Base-by-base conservation (phyloP, 2,797 vertebrate species). In the Melanotaenia pygmaea region DNA sequence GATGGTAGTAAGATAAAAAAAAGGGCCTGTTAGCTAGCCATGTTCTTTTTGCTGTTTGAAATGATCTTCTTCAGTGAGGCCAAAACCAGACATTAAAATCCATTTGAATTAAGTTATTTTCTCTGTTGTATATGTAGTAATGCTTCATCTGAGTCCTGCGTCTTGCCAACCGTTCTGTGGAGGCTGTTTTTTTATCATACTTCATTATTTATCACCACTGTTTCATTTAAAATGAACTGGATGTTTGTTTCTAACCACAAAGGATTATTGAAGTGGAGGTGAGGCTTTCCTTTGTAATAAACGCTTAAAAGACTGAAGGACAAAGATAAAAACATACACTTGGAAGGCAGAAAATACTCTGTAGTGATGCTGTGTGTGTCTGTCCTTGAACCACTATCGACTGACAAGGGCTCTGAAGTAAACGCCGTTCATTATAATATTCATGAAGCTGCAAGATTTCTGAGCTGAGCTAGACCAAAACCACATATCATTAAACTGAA, bases 201-300 rank as follows among this genome's bases (percentile, higher is more conserved):
- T 91, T 62, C 37, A 91, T 91, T 90, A 91, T 91, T 91, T 67
- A 90, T 86, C 59, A 79, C 74, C 24, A 65, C 71, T 87, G 71
- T 82, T 81, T 82, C 86, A 86, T 89, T 89, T 83, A 89, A 81
- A 84, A 45, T 50, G 51, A 61, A 43, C 59, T 70, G 77, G 77
- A 82, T 79, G 72, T 58, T 68, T 81, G 66, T 73, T 79, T 75
- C 69, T 71, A 74, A 80, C 57, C 74, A 69, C 85, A 81, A 56
- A 83, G 79, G 74, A 4, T 24, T 58, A 30, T 20, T 43, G 11
- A 45, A 67, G 50, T 12, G 32, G 47, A 50, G 65, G n/a, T 22
- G 70, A 62, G 22, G 59, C 28, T 76, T 79, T 66, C 35, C 62
- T 74, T 38, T 14, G 30, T 40, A 61, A 34, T 32, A 56, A 22